phyloP scores from a whole-genome alignment of 2,113 vertebrate genomes.

The Nesoenas mayeri region DNA sequence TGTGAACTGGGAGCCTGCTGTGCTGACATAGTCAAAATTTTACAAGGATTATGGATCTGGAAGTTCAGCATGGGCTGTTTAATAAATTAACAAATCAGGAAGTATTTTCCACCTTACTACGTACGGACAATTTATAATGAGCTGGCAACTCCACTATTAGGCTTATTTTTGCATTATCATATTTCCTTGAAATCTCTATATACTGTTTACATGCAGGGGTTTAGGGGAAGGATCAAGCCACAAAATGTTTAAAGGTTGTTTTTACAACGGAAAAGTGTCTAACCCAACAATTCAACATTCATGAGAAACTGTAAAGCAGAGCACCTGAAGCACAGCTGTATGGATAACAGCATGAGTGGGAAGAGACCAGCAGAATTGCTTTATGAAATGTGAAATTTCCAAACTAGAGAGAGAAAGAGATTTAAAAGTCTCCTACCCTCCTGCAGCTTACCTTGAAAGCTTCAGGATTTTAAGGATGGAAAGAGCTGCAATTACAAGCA shows the following conservation, averaged over 20 bases:
- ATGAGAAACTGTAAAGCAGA: background rate
- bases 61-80: background rate
- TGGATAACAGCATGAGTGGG: background rate
- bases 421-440: background rate
- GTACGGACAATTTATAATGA: background rate
- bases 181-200: background rate
- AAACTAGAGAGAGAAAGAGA: background rate
- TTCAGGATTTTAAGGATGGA: background rate
- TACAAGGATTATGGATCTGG: background rate
- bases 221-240: fast-evolving
- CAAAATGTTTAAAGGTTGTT: background rate
- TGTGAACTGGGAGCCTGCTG: background rate
- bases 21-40: background rate
- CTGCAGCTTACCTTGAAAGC: background rate
- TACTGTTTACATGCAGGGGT: background rate
- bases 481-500: background rate
- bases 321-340: background rate
- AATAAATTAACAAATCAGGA: background rate
- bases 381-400: background rate
- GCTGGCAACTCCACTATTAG: background rate
- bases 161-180: background rate
- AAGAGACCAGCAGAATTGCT: background rate
- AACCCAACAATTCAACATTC: background rate
- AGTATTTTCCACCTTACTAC: background rate
- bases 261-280: background rate